Evolutionary conservation across 2,888 invertebrate genomes (phyloP), one percentile per base, ranked within the genome.

Genomic region (Caenorhabditis angaria): DNA sequence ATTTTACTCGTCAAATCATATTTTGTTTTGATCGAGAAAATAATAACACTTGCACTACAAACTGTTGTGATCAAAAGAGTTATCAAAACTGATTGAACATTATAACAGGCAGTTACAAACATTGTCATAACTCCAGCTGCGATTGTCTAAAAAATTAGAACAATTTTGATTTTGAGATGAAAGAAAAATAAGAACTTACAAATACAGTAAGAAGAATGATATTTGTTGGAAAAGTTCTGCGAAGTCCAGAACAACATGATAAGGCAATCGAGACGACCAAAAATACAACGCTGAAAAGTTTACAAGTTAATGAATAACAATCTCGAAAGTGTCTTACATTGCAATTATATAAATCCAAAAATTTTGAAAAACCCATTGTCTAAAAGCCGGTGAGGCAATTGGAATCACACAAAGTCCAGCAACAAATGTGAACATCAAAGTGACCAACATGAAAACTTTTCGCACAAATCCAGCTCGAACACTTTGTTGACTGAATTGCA

Each of bases 251-350:
- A 77, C 89, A 88, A 82, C 90, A 90, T 32, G 88, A 85, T 70
- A 90, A 82, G 12, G 87, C 86, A 48, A 90, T 85, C 79, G 90
- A 90, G 18, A 89, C 88, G 53, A 88, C 89, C 51, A 90, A 70
- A 84, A 90, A 90, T 6, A 73, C 75, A 3, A 77, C 66, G 41
- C 75, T 76, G 75, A 56, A 78, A 64, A 12, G 1, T 35, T 35
- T 18, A 25, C 10, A 10, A 2, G 5, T 24, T 10, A 18, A 18
- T n/a, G 1, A 50, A 3, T 20, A 50, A 54, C 2, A 12, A 48
- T 28, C 14, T 14, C n/a, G n/a, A 28, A 72, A 32, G 32, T 32
- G 32, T 32, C 68, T 72, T 14, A 72, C 68, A 69, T 65, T 12
- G 70, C 51, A 57, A 69, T 63, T 5, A 74, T 10, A 47, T 70